phyloP scores from a whole-genome alignment of 2,797 vertebrate genomes.

The Coilia nasus region DNA sequence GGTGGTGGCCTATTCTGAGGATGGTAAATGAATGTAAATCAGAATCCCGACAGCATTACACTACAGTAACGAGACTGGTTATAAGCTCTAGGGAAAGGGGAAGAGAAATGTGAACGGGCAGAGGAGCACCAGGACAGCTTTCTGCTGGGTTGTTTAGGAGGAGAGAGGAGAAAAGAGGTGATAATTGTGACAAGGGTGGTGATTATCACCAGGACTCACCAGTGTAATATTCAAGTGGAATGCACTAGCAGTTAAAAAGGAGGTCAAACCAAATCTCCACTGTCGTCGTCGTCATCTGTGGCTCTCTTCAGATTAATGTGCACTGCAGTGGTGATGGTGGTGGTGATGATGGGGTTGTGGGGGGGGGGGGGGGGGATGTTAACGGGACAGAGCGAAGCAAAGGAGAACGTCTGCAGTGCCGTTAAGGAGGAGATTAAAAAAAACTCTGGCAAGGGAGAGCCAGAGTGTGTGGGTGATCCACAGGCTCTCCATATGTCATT shows the following conservation, averaged over 20 bases:
- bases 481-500: constrained; percentile 71
- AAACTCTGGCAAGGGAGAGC: constrained; percentile 37
- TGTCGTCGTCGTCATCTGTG: neutral
- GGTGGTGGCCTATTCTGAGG: neutral
- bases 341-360: too few species aligned
- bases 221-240: neutral
- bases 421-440: constrained; percentile 42
- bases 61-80: neutral
- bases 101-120: neutral
- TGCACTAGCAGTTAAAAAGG: neutral
- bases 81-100: neutral
- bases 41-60: neutral
- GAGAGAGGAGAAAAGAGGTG: neutral
- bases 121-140: neutral
- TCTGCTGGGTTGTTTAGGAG: too few species aligned
- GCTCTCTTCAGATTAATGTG: neutral
- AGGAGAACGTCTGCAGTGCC: constrained; percentile 52
- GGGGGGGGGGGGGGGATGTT: neutral
- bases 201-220: constrained; percentile 4
- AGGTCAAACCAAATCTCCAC: neutral
- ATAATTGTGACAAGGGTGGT: neutral
- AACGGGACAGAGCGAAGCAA: constrained; percentile 35
- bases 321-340: neutral
- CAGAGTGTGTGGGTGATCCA: constrained; percentile 62
- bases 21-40: neutral